These are phyloP conservation scores for Menura novaehollandiae DNA, from an alignment of 2,113 vertebrate species.

Conservation along the genomic window DNA sequence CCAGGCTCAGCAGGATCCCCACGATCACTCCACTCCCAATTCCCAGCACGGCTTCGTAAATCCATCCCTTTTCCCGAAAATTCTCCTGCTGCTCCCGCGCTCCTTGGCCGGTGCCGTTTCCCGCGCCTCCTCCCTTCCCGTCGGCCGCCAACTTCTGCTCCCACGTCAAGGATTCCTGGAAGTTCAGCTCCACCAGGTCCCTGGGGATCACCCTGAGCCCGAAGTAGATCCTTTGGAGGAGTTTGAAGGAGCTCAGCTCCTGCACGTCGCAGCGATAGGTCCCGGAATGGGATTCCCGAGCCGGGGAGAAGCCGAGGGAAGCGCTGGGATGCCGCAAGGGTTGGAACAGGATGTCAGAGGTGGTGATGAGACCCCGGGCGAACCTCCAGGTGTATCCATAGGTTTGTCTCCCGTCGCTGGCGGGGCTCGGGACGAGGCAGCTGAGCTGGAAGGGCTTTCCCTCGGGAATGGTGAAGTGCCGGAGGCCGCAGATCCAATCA, in stretches of 20 bases:
- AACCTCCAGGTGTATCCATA: conserved; percentile 80
- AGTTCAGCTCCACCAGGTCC: conserved; percentile 72
- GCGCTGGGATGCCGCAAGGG: conserved; percentile 29
- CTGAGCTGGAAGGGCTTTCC: conserved; percentile 71
- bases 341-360: conserved; percentile 72
- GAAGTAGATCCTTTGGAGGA: conserved; percentile 82
- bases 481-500: conserved; percentile 81
- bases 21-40: not conserved
- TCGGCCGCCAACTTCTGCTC: conserved; percentile 40
- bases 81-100: accelerated
- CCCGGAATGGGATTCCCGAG: conserved; percentile 77
- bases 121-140: not conserved
- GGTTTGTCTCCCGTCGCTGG: conserved; percentile 29
- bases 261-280: conserved; percentile 87
- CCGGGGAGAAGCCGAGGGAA: conserved; percentile 61
- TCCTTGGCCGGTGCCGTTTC: not conserved
- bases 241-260: conserved; percentile 23
- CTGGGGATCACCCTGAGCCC: conserved; percentile 78
- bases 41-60: not conserved
- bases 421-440: conserved; percentile 72
- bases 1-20: not conserved
- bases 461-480: conserved; percentile 47
- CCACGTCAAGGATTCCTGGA: conserved; percentile 51
- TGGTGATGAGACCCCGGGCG: conserved; percentile 81
- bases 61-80: not conserved